Evolutionary conservation across 2,888 invertebrate species (phyloP).

Genomic region (Amitus sp.): DNA sequence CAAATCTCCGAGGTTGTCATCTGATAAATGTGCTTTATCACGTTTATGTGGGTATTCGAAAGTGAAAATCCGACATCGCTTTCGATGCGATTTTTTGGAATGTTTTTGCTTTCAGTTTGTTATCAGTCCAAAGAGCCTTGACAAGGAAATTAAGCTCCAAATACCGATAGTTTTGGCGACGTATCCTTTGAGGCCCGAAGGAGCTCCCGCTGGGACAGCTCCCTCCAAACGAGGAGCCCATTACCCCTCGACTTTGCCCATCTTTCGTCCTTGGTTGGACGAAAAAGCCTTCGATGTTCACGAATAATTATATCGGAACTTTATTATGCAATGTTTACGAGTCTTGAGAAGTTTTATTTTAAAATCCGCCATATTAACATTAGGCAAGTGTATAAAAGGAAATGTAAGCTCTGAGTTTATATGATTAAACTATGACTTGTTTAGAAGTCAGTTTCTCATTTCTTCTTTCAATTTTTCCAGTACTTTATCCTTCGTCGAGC

Average conservation of each 20-base stretch:
- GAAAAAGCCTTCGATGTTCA: conserved; percentile 71
- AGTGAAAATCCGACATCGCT: too few relatives aligned
- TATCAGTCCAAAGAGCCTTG: conserved; percentile 89
- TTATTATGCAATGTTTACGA: background rate
- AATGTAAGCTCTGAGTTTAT: background rate
- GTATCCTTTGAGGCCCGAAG: conserved; percentile 81
- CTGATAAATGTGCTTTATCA: conserved; percentile 94
- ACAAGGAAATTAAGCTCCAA: conserved; percentile 91
- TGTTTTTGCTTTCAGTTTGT: conserved; percentile 74
- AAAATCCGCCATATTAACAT: background rate
- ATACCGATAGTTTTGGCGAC: conserved; percentile 92
- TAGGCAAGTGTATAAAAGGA: background rate
- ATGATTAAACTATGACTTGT: too few relatives aligned
- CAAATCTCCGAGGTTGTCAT: conserved; percentile 92
- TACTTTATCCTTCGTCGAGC: conserved; percentile 66
- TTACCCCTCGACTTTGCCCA: conserved; percentile 91
- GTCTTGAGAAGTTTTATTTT: background rate
- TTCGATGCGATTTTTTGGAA: too few relatives aligned
- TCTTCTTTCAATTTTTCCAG: conserved; percentile 64
- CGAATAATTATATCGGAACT: conserved; percentile 46
- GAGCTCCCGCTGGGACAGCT: conserved; percentile 72
- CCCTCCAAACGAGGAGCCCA: conserved; percentile 85
- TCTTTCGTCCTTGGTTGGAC: conserved; percentile 89
- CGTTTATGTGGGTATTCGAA: conserved; percentile 86
- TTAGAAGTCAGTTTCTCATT: conserved; percentile 49